These are phyloP conservation scores for Anastrepha ludens DNA, from an alignment of 1,140 invertebrate genomes.

Conservation along the genomic window DNA sequence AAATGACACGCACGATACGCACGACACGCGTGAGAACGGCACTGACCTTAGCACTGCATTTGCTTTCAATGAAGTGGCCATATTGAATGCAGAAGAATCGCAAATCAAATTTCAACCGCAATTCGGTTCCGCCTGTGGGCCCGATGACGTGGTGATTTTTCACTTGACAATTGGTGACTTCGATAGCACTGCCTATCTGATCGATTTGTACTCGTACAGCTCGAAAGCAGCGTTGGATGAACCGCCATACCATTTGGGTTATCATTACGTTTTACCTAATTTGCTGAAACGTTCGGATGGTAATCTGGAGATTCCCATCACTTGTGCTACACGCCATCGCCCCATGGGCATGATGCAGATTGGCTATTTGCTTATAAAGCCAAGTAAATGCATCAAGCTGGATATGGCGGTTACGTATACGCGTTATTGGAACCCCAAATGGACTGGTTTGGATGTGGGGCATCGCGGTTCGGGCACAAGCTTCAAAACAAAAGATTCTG, in stretches of 20 bases:
- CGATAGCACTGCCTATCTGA: constrained; percentile 83
- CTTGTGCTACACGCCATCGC: constrained; percentile 86
- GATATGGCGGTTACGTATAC: constrained; percentile 87
- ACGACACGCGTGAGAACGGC: constrained; percentile 75
- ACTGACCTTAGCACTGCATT: constrained; percentile 75
- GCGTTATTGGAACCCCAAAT: constrained; percentile 88
- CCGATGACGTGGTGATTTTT: constrained; percentile 87
- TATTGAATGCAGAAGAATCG: constrained; percentile 78
- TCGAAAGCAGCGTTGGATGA: constrained; percentile 78
- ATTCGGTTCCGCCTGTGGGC: constrained; percentile 85
- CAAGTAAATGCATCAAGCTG: constrained; percentile 75
- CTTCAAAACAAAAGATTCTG: constrained; percentile 81
- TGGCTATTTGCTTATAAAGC: constrained; percentile 77
- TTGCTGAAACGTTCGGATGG: constrained; percentile 85
- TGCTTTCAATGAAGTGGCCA: constrained; percentile 79
- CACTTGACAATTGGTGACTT: constrained; percentile 85
- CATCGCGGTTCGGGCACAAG: constrained; percentile 89
- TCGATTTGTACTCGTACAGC: constrained; percentile 80
- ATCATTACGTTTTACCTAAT: constrained; percentile 86
- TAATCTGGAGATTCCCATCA: constrained; percentile 87
- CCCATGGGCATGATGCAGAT: constrained; percentile 86
- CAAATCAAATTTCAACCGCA: constrained; percentile 84
- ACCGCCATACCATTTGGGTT: constrained; percentile 88
- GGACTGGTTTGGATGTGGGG: constrained; percentile 92
- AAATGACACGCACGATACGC: constrained; percentile 77